These are phyloP conservation scores for Caretta caretta DNA, from an alignment of 2,113 vertebrate genomes.

Conservation along the genomic window DNA sequence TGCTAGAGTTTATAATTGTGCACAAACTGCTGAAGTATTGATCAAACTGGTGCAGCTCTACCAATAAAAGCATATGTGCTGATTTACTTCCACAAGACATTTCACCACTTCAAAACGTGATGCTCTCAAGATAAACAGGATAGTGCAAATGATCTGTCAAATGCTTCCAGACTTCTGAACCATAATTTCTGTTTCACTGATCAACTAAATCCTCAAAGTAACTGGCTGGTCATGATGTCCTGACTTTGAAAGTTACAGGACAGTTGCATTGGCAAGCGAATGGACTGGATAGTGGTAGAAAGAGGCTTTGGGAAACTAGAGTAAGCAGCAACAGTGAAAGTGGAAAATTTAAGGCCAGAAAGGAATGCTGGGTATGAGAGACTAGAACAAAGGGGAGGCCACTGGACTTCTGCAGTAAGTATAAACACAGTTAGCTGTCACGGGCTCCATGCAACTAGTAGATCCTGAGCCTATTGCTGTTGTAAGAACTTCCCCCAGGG, in stretches of 20 bases:
- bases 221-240: not conserved
- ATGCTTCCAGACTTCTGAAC: not conserved
- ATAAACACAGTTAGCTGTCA: not conserved
- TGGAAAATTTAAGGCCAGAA: not conserved
- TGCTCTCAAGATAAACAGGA: not conserved
- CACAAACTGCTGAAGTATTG: not conserved
- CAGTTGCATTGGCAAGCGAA: not conserved
- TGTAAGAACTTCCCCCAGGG: no score
- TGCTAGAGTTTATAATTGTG: not conserved
- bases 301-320: not conserved
- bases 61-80: not conserved
- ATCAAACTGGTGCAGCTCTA: not conserved
- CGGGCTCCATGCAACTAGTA: not conserved
- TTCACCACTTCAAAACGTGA: not conserved
- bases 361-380: accelerated
- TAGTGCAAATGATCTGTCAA: not conserved
- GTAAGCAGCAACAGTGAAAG: not conserved
- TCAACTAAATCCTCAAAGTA: not conserved
- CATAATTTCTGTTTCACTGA: not conserved
- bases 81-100: not conserved
- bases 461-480: accelerated
- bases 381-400: not conserved
- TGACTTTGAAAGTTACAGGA: not conserved
- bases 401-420: not conserved
- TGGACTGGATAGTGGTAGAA: not conserved